A percentile compares a stretch with the other conserved stretches of the same genome.
These are phyloP conservation scores for Acanthaster planci DNA, from an alignment of 35 echinoderm and acorn worm genomes.

Conservation along the genomic window DNA sequence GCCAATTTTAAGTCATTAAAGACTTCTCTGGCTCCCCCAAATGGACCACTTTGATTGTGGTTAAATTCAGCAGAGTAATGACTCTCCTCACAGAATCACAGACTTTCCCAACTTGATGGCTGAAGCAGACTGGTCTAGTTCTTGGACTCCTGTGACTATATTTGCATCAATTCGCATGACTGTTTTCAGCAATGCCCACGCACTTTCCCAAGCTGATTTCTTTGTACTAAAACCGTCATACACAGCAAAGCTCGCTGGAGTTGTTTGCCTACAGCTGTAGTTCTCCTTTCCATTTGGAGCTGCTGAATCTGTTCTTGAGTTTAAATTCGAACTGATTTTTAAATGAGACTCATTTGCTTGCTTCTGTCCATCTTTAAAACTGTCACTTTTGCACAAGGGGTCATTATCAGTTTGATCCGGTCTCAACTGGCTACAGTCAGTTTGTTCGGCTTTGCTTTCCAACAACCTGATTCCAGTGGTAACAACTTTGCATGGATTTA, in stretches of 20 bases:
- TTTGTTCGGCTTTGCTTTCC: not conserved
- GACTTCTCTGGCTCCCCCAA: too few relatives aligned
- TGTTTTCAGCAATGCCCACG: conserved; percentile 37
- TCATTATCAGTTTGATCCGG: not conserved
- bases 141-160: conserved; percentile 40
- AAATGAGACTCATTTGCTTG: too few relatives aligned
- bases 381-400: too few relatives aligned
- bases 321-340: too few relatives aligned
- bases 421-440: not conserved
- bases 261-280: too few relatives aligned
- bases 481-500: not conserved
- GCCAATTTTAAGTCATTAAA: too few relatives aligned
- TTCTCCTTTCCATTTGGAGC: too few relatives aligned
- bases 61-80: not conserved
- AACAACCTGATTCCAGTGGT: not conserved
- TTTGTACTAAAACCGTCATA: conserved; percentile 37
- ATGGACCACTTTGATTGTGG: too few relatives aligned
- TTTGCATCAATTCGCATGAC: conserved; percentile 31
- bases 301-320: too few relatives aligned
- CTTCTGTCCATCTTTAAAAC: too few relatives aligned
- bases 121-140: not conserved
- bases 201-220: conserved; percentile 37
- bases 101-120: not conserved
- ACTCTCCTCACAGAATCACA: not conserved
- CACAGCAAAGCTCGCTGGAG: not conserved